Evolutionary conservation across 2,888 invertebrate species (phyloP).

Genomic region (Nysson spinosus): DNA sequence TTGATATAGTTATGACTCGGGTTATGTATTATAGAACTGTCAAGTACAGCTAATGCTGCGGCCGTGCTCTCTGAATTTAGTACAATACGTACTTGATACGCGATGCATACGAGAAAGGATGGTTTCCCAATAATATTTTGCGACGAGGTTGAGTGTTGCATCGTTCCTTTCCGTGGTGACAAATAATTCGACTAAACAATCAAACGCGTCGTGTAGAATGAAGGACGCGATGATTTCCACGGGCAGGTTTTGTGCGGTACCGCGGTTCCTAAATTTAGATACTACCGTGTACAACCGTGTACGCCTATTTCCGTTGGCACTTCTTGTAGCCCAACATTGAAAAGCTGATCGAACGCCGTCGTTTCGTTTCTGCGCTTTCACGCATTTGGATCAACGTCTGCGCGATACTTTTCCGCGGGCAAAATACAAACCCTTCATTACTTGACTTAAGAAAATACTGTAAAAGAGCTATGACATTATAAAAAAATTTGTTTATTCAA

Average conservation of each 20-base stretch:
- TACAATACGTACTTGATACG: constrained; percentile 67
- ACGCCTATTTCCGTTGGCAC: constrained; percentile 27
- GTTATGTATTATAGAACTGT: constrained; percentile 14
- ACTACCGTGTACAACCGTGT: no score
- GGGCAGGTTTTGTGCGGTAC: constrained; percentile 10
- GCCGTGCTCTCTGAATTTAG: not conserved
- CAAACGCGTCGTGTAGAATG: constrained; percentile 8
- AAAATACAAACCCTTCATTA: constrained; percentile 1
- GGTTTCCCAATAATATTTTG: constrained; percentile 38
- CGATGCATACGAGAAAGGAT: constrained; percentile 65
- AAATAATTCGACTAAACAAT: constrained; percentile 1
- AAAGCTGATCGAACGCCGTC: constrained; percentile 34
- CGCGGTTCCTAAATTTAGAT: constrained; percentile 39
- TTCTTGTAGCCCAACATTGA: constrained; percentile 26
- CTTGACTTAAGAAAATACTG: not conserved
- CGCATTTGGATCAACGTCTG: not conserved
- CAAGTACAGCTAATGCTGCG: constrained; percentile 15
- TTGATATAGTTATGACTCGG: not conserved
- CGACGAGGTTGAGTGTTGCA: constrained; percentile 18
- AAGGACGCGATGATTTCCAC: constrained; percentile 12
- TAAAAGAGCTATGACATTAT: not conserved
- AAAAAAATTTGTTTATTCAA: no score
- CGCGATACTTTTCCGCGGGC: constrained; percentile 20
- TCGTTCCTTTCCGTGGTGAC: constrained; percentile 20
- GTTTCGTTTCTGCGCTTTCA: constrained; percentile 33